Conservation (phyloP, 2,797 vertebrate species). For the Lacerta viridis region DNA sequence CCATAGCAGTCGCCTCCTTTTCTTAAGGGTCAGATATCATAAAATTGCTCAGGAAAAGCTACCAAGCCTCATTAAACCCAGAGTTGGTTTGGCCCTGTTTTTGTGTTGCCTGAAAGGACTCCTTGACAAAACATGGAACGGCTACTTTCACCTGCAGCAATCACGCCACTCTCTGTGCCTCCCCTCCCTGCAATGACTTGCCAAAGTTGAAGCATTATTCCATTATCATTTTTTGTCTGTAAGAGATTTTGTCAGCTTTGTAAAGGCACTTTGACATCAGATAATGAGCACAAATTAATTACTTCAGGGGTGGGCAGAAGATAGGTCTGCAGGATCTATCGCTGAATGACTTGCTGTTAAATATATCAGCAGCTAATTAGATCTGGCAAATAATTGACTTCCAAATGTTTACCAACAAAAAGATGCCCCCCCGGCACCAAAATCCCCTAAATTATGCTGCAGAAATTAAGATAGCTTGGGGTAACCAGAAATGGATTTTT, state of each 20-base stretch:
- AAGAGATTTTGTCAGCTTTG: not conserved
- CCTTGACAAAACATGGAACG: not conserved
- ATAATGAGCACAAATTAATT: constrained; percentile 19
- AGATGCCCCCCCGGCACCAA: too few relatives aligned
- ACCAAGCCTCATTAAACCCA: not conserved
- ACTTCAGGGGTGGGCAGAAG: not conserved
- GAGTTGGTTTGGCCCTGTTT: not conserved
- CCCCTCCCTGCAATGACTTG: not conserved
- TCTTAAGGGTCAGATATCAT: constrained; percentile 16
- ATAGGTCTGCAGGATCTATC: too few relatives aligned
- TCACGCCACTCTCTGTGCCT: not conserved
- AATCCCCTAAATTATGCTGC: too few relatives aligned
- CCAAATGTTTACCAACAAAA: too few relatives aligned
- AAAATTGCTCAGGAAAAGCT: not conserved
- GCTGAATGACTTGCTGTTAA: too few relatives aligned
- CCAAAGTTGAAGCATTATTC: not conserved
- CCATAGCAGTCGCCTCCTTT: constrained; percentile 40
- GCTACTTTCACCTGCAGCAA: not conserved
- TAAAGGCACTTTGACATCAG: not conserved
- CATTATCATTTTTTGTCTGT: not conserved
- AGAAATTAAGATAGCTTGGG: too few relatives aligned
- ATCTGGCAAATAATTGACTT: too few relatives aligned
- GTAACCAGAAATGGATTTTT: too few relatives aligned
- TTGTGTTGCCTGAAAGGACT: not conserved
- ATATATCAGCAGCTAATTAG: too few relatives aligned